These are phyloP conservation scores for Rhynchotus rufescens DNA, from an alignment of 2,797 vertebrate genomes.

Conservation along the genomic window DNA sequence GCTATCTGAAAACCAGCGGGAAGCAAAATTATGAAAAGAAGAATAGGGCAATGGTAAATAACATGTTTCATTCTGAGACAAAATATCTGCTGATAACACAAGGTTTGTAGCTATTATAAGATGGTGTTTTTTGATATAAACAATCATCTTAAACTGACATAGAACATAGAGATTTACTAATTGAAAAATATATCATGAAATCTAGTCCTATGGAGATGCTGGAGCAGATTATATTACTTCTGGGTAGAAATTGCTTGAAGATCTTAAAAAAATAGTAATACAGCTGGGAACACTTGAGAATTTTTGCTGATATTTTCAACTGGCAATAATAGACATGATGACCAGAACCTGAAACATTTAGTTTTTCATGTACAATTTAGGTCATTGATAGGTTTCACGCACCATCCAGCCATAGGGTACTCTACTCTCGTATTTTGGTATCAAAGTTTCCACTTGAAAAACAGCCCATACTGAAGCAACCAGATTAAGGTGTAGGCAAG, in stretches of 20 bases:
- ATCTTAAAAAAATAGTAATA: background rate
- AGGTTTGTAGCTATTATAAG: background rate
- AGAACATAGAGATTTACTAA: background rate
- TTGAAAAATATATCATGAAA: background rate
- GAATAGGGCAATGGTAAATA: background rate
- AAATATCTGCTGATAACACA: background rate
- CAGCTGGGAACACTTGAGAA: fast-evolving
- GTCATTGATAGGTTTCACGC: background rate
- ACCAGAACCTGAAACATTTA: background rate
- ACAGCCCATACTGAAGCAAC: background rate
- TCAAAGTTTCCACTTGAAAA: background rate
- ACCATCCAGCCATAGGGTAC: background rate
- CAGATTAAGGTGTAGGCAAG: background rate
- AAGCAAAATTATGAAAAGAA: constrained; percentile 17
- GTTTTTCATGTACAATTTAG: background rate
- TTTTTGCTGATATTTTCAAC: background rate
- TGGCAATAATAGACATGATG: background rate
- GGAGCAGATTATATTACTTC: background rate
- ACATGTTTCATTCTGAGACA: background rate
- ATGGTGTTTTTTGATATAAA: background rate
- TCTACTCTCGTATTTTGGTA: background rate
- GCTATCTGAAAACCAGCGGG: constrained; percentile 33
- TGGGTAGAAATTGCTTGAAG: background rate
- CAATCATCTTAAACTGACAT: background rate
- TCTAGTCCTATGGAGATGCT: background rate